phyloP scores from a whole-genome alignment of 1,140 invertebrate species.

The Nymphalis io region DNA sequence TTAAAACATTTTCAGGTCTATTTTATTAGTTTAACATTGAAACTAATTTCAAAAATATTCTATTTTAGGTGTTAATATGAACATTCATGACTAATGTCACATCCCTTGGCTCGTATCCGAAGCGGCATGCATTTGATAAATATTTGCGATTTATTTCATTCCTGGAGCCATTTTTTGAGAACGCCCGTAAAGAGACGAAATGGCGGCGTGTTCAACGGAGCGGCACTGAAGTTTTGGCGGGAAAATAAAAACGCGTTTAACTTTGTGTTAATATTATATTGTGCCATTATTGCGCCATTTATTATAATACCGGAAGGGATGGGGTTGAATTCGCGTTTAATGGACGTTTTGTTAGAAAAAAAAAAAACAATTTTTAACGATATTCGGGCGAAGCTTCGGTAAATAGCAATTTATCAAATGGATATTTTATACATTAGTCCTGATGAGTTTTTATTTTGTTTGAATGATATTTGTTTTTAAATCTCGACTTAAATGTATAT shows the following conservation, averaged over 20 bases:
- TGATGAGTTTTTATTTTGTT: conserved; percentile 15
- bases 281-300: conserved; percentile 79
- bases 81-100: conserved; percentile 17
- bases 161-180: conserved; percentile 68
- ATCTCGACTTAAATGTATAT: not conserved
- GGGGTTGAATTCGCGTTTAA: conserved; percentile 73
- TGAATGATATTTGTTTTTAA: conserved; percentile 4
- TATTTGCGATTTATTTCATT: conserved; percentile 77
- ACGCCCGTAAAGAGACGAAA: conserved; percentile 63
- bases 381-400: conserved; percentile 54
- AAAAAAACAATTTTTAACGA: conserved; percentile 69
- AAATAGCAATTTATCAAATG: conserved; percentile 31
- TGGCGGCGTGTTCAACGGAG: conserved; percentile 60
- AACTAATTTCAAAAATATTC: too few relatives aligned
- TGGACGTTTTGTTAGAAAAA: conserved; percentile 77
- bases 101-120: conserved; percentile 31
- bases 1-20: too few relatives aligned
- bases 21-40: too few relatives aligned
- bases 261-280: conserved; percentile 80
- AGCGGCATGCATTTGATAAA: conserved; percentile 66
- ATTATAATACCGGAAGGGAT: conserved; percentile 77
- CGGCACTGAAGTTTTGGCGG: conserved; percentile 63
- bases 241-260: conserved; percentile 78
- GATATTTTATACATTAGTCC: conserved; percentile 23
- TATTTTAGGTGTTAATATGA: not conserved